Evolutionary conservation across 1,140 invertebrate species (phyloP).

Genomic region (Caenorhabditis briggsae): DNA sequence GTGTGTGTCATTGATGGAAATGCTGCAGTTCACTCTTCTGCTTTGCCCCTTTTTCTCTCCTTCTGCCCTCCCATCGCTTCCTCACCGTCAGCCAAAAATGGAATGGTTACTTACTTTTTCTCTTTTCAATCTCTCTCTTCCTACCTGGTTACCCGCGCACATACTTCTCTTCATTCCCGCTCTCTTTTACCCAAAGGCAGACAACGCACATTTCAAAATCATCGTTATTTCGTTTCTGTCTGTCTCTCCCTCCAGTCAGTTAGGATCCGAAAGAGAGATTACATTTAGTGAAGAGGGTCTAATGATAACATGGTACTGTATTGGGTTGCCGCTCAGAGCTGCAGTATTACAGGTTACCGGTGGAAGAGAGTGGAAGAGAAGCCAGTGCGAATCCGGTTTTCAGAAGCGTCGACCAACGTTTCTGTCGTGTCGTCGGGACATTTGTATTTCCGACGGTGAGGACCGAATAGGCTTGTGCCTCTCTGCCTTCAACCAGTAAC

Average conservation of each 20-base stretch:
- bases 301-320: conserved; percentile 37
- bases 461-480: conserved; percentile 40
- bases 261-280: background rate
- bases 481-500: background rate
- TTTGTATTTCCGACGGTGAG: conserved; percentile 13
- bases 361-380: conserved; percentile 37
- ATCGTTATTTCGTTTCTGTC: conserved; percentile 49
- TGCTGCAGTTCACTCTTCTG: conserved; percentile 39
- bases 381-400: conserved; percentile 41
- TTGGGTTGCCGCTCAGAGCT: background rate
- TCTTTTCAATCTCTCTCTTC: conserved; percentile 41
- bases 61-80: background rate
- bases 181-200: background rate
- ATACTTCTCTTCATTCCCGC: background rate
- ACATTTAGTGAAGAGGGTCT: conserved; percentile 29
- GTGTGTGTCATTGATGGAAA: background rate
- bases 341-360: conserved; percentile 5
- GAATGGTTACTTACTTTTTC: conserved; percentile 46
- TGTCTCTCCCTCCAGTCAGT: background rate
- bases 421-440: background rate
- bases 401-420: background rate
- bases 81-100: conserved; percentile 34
- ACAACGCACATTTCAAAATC: conserved; percentile 35
- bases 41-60: conserved; percentile 29
- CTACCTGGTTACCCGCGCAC: background rate